phyloP scores from a whole-genome alignment of 2,888 invertebrate species.

The Drosophila nr. medialis region DNA sequence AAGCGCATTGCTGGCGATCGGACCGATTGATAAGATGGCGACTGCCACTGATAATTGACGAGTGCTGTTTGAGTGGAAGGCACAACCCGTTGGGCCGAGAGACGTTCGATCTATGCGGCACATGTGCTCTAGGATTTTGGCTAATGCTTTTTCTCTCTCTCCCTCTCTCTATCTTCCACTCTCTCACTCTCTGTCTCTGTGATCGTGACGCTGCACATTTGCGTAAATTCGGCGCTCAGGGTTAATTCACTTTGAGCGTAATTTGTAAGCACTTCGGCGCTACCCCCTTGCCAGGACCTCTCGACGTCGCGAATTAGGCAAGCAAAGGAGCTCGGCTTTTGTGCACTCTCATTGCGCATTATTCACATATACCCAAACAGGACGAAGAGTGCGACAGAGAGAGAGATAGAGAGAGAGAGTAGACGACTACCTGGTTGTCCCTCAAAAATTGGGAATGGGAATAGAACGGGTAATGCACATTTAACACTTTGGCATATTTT shows the following conservation, averaged over 20 bases:
- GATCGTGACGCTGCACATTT: conserved; percentile 64
- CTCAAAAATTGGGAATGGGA: conserved; percentile 21
- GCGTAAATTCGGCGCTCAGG: conserved; percentile 51
- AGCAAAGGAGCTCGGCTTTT: conserved; percentile 54
- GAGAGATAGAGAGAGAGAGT: conserved; percentile 3
- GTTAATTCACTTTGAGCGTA: conserved; percentile 68
- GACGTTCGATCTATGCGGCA: conserved; percentile 52
- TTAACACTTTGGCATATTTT: conserved; percentile 65
- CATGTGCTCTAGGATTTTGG: conserved; percentile 11
- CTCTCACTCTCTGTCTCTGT: not conserved
- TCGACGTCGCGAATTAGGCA: conserved; percentile 44
- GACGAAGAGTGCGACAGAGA: conserved; percentile 1
- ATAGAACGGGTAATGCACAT: conserved; percentile 48
- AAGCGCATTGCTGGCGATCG: conserved; percentile 54
- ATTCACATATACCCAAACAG: conserved; percentile 48
- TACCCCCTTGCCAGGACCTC: conserved; percentile 20
- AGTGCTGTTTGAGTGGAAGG: not conserved
- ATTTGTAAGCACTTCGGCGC: conserved; percentile 68
- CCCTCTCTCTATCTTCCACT: not conserved
- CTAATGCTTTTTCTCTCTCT: not conserved
- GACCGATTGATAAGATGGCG: conserved; percentile 45
- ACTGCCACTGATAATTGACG: conserved; percentile 59
- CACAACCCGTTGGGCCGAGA: conserved; percentile 49
- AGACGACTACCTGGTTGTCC: conserved; percentile 57
- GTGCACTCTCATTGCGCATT: conserved; percentile 61